phyloP scores from a whole-genome alignment of 2,888 invertebrate genomes.

The Spodoptera picta region DNA sequence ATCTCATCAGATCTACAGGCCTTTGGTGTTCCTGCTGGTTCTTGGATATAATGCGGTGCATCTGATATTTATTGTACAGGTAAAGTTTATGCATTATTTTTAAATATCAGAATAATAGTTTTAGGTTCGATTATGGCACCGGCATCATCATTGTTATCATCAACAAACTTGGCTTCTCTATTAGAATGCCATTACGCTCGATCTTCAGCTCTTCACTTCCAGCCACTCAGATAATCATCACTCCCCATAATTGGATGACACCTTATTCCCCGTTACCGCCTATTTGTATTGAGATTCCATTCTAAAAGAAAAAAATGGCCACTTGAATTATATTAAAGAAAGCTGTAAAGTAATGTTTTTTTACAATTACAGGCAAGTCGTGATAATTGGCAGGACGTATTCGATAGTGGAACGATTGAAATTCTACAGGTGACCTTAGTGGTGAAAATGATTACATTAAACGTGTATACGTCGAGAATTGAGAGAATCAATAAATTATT shows the following conservation, averaged over 20 bases:
- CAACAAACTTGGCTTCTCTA: no score
- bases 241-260: no score
- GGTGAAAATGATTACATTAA: conserved; percentile 55
- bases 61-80: conserved; percentile 61
- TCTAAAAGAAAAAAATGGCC: no score
- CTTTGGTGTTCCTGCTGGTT: conserved; percentile 41
- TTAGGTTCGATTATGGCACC: not conserved
- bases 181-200: no score
- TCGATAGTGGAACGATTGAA: conserved; percentile 56
- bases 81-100: conserved; percentile 23
- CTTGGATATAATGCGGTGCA: conserved; percentile 52
- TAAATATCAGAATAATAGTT: not conserved
- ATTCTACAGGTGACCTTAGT: conserved; percentile 60
- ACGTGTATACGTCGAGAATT: conserved; percentile 51
- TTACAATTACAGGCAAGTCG: conserved; percentile 42
- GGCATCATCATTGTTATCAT: no score
- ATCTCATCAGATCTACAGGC: conserved; percentile 56
- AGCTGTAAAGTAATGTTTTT: no score
- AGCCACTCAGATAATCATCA: no score
- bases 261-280: no score
- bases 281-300: no score
- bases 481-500: conserved; percentile 58
- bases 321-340: no score
- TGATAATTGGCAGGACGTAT: conserved; percentile 45
- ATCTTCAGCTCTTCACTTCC: no score